Evolutionary conservation across 2,113 vertebrate genomes (phyloP), one percentile per base, ranked within the genome.

Genomic region (Glaucidium brasilianum): DNA sequence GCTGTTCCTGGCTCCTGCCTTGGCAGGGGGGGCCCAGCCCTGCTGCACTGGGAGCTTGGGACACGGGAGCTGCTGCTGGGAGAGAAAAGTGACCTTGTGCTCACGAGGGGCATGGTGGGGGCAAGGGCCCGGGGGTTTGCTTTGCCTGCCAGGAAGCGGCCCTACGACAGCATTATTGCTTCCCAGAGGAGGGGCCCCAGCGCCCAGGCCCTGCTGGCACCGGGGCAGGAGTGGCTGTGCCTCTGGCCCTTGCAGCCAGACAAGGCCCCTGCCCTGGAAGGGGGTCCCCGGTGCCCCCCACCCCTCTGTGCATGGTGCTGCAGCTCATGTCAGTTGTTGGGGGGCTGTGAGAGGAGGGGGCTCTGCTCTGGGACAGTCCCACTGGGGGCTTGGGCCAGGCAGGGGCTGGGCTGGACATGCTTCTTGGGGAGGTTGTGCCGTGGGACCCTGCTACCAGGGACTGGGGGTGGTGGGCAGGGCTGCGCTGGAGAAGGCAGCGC

Each of bases 151-250:
- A 53, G 56, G 56, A 78, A 71, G 45, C 63, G 25, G 73, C 72
- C 52, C 45, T 45, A 34, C 39, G 62, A 71, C 66, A 93, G 59
- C 26, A 47, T 97, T 97, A 96, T 96, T 97, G 96, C 96, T 96
- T 96, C 88, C 95, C 6, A 1, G 90, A 53, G 83, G 75, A 74
- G 69, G 75, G 55, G 74, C 56, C 58, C 62, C 27, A 7, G 53
- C 3, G 2, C n/a, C 2, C 15, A 43, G 69, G 6, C 0, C 1
- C 16, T 11, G 49, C 55, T 60, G 68, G 60, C 41, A 9, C 29
- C 2, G 35, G 34, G 39, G 19, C 74, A 58, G 79, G 45, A 60
- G 53, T 13, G 5, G 43, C 43, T 8, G 43, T 16, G 43, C 17
- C 43, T 17, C 43, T 43, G 43, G 43, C 43, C 43, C 43, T 16